Evolutionary conservation across 1,140 invertebrate species (phyloP), one percentile per base, ranked within the genome.

Genomic region (Cydia amplana): DNA sequence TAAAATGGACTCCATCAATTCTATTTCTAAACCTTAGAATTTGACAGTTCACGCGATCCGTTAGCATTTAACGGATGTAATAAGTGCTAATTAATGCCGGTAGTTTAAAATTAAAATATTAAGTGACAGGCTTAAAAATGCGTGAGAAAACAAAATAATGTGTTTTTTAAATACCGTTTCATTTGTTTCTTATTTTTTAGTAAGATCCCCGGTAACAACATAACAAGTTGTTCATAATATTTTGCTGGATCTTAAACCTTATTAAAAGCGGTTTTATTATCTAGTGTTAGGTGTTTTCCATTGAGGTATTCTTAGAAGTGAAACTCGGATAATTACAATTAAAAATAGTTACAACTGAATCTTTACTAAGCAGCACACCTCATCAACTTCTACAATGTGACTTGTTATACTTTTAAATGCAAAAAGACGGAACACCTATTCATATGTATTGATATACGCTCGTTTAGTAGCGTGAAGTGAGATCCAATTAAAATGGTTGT

Each of bases 21-120:
- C 36, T 70, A 18, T 18, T 40, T 70, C 18, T 14, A 70, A 70
- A 70, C 65, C 5, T 43, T 40, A 1, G 2, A 70, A 36, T 70
- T 70, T 70, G 65, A 70, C 65, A 43, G n/a, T n/a, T 70, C 65
- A 70, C 65, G 65, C 65, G 65, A 70, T 36, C 28, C 65, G 25
- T 36, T 36, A 40, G 65, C 36, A 70, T 43, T 70, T 70, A 70
- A 40, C 65, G 28, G n/a, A 32, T 23, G 3, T 70, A 70, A 70
- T 36, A 36, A 18, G 28, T 36, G 28, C 32, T 70, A 70, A 70
- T 70, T n/a, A 70, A 70, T 70, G 65, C 32, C 16, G 36, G 32
- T 70, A 43, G 65, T 18, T 70, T 70, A 7, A 40, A 70, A 70
- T 70, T 70, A 60, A 70, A 70, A 70, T 70, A 43, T 65, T 18